Evolutionary conservation across 2,888 invertebrate species (phyloP).

Genomic region (Brachynemurus nebulosus): DNA sequence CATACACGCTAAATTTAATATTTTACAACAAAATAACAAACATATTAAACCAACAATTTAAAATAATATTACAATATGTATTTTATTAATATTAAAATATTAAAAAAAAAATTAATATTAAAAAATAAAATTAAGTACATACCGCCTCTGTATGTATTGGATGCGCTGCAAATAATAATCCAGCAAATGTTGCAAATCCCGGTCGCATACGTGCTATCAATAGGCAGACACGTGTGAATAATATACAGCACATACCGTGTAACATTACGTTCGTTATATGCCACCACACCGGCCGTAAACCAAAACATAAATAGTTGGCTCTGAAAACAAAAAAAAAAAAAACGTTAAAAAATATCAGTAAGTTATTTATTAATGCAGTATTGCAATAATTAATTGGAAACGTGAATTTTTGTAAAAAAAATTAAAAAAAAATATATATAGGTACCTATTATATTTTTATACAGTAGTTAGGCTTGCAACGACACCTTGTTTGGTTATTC

Average conservation of each 20-base stretch:
- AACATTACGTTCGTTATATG: constrained; percentile 65
- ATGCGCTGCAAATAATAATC: constrained; percentile 69
- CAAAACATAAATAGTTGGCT: constrained; percentile 58
- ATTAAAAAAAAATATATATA: no score
- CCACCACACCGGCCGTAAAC: constrained; percentile 61
- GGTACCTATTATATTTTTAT: no score
- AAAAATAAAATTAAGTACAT: constrained; percentile 29
- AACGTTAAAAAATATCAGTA: no score
- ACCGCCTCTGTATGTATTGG: constrained; percentile 86
- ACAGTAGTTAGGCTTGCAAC: no score
- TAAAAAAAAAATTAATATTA: constrained; percentile 12
- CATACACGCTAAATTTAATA: no score
- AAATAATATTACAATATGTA: no score
- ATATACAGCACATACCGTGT: constrained; percentile 58
- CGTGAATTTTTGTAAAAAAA: no score
- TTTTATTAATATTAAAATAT: not conserved
- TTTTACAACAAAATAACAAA: no score
- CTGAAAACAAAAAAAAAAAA: constrained; percentile 45
- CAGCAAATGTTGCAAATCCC: constrained; percentile 56
- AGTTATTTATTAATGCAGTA: no score
- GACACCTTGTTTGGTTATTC: no score
- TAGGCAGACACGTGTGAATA: constrained; percentile 54
- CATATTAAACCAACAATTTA: no score
- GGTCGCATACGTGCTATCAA: constrained; percentile 52
- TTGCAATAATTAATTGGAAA: no score